phyloP scores from a whole-genome alignment of 1,140 invertebrate species.

The Drosophila insularis region DNA sequence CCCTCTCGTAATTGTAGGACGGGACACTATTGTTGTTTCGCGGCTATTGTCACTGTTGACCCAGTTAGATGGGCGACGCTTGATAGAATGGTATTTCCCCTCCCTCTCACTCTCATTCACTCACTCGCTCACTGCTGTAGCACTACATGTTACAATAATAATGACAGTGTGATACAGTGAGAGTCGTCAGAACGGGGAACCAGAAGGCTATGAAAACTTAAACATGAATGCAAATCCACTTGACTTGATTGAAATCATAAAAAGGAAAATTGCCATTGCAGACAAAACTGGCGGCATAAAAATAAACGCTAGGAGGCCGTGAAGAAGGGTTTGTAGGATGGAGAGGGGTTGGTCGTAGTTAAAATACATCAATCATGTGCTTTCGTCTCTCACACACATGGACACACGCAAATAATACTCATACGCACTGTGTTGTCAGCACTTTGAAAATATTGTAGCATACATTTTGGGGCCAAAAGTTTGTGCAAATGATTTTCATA shows the following conservation, averaged over 20 bases:
- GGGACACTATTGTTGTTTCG: conserved; percentile 25
- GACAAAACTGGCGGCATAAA: conserved; percentile 59
- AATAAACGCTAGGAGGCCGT: conserved; percentile 40
- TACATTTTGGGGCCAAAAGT: conserved; percentile 36
- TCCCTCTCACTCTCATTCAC: not conserved
- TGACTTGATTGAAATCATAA: conserved; percentile 78
- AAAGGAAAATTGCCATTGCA: conserved; percentile 55
- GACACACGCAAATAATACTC: conserved; percentile 30
- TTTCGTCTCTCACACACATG: conserved; percentile 10
- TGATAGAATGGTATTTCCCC: conserved; percentile 36
- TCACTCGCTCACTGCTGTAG: not conserved
- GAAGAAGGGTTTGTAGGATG: not conserved
- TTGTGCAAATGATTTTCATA: conserved; percentile 75
- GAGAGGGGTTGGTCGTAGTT: conserved; percentile 1
- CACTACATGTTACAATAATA: conserved; percentile 45
- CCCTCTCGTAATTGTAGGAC: conserved; percentile 10
- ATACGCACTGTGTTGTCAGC: conserved; percentile 64
- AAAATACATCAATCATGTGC: conserved; percentile 64
- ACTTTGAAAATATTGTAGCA: conserved; percentile 40
- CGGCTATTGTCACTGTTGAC: conserved; percentile 51
- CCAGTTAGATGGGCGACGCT: conserved; percentile 57
- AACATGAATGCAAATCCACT: conserved; percentile 71
- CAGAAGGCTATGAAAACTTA: conserved; percentile 56
- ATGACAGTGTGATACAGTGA: conserved; percentile 33
- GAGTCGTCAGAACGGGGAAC: conserved; percentile 4